Evolutionary conservation across 2,113 vertebrate genomes (phyloP).

Genomic region (Macaca fascicularis): T2T-MFA8v1.1 NC_088388.1:129255501-129256000

Average conservation of each 20-base stretch:
- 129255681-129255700: constrained; percentile 37
- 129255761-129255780: neutral
- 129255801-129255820: neutral
- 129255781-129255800: neutral
- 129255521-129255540: constrained; percentile 23
- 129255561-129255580: neutral
- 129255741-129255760: neutral
- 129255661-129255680: neutral
- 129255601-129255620: constrained; percentile 53
- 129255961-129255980: constrained; percentile 26
- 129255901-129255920: constrained; percentile 20
- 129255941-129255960: neutral
- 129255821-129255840: neutral
- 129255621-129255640: constrained; percentile 28
- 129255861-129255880: neutral
- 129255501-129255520: neutral
- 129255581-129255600: constrained; percentile 59
- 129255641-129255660: constrained; percentile 38
- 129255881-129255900: neutral
- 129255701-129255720: neutral
- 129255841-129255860: neutral
- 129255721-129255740: neutral
- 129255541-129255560: constrained; percentile 29
- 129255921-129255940: neutral
- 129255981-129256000: neutral